phyloP scores from a whole-genome alignment of 2,797 vertebrate genomes.

The Zalophus californianus region DNA sequence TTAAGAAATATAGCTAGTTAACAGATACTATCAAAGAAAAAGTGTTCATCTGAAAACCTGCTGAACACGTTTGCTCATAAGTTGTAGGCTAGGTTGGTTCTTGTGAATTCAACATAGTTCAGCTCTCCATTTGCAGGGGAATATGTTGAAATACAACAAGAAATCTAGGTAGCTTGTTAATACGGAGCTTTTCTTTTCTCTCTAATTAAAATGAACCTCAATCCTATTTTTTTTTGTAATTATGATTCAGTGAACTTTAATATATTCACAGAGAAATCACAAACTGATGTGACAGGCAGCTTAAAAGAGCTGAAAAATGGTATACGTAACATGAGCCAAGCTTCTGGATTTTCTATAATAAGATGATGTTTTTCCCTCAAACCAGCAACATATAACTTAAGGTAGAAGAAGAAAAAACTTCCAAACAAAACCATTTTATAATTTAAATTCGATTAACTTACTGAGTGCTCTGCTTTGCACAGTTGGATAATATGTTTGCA shows the following conservation, averaged over 20 bases:
- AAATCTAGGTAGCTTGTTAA: constrained; percentile 67
- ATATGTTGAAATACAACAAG: neutral
- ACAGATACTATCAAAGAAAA: constrained; percentile 79
- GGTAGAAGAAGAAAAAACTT: neutral
- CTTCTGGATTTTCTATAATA: constrained; percentile 36
- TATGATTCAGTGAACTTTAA: constrained; percentile 74
- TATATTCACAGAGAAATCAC: constrained; percentile 74
- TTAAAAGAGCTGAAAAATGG: constrained; percentile 10
- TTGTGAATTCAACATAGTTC: constrained; percentile 53
- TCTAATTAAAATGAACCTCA: constrained; percentile 48
- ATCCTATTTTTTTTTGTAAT: constrained; percentile 43
- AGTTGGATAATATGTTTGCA: neutral
- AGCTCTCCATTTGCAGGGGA: constrained; percentile 12
- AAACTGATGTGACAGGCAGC: constrained; percentile 26
- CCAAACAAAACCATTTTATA: neutral
- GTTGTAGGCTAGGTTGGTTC: constrained; percentile 54
- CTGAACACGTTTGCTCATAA: constrained; percentile 62
- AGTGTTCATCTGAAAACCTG: constrained; percentile 70
- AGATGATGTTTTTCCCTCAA: neutral
- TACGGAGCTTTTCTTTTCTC: neutral
- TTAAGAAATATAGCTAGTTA: constrained; percentile 84
- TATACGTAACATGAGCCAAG: neutral
- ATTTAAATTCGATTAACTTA: constrained; percentile 33
- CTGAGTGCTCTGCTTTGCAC: neutral
- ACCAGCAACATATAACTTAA: neutral